phyloP scores from a whole-genome alignment of 2,888 invertebrate species.

The Carterocephalus palaemon region DNA sequence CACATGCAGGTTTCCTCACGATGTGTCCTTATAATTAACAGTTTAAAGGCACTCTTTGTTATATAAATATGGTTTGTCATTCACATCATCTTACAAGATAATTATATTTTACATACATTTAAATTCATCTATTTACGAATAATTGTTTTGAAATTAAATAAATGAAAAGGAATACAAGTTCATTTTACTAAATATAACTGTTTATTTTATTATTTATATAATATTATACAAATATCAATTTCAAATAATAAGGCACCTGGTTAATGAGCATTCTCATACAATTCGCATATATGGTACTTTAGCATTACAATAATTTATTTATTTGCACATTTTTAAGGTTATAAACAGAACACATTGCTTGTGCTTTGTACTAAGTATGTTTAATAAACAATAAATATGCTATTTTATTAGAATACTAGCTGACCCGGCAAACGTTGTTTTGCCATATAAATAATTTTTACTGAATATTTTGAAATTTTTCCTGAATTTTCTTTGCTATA shows the following conservation, averaged over 20 bases:
- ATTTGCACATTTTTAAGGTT: slow-evolving; percentile 1
- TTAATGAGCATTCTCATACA: slow-evolving; percentile 45
- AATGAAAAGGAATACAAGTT: slow-evolving; percentile 15
- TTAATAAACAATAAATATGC: slow-evolving; percentile 44
- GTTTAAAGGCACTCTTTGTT: slow-evolving; percentile 73
- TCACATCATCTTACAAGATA: slow-evolving; percentile 9
- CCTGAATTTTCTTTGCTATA: too few species aligned
- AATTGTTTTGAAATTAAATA: slow-evolving; percentile 16
- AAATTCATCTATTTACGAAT: slow-evolving; percentile 10
- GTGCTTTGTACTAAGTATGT: slow-evolving; percentile 54
- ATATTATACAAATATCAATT: slow-evolving; percentile 21
- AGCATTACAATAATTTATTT: slow-evolving; percentile 9
- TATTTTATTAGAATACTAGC: slow-evolving; percentile 34
- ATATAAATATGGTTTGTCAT: slow-evolving; percentile 45
- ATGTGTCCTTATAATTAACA: slow-evolving; percentile 49
- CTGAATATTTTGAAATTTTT: too few species aligned
- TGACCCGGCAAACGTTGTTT: too few species aligned
- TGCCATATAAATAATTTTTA: too few species aligned
- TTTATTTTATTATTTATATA: slow-evolving; percentile 20
- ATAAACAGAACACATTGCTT: slow-evolving; percentile 36
- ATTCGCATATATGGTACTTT: slow-evolving; percentile 26
- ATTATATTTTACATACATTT: slow-evolving; percentile 19
- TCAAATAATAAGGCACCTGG: slow-evolving; percentile 56
- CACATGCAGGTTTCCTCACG: too few species aligned
- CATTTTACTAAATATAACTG: slow-evolving; percentile 28